Evolutionary conservation across 2,113 vertebrate genomes (phyloP).

Genomic region (zebrafish (Danio rerio)): GRCz12tu NC_133186.1:37401501-37402000

Average conservation of each 20-base stretch:
- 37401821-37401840: slow-evolving; percentile 61
- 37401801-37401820: slow-evolving; percentile 54
- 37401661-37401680: too few relatives aligned
- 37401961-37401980: not conserved
- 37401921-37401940: not conserved
- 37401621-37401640: too few relatives aligned
- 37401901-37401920: slow-evolving; percentile 52
- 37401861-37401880: slow-evolving; percentile 63
- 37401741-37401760: not conserved
- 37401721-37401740: too few relatives aligned
- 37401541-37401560: too few relatives aligned
- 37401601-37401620: too few relatives aligned
- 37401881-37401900: slow-evolving; percentile 64
- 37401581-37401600: too few relatives aligned
- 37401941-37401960: slow-evolving; percentile 32
- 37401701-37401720: too few relatives aligned
- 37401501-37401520: too few relatives aligned
- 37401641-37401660: too few relatives aligned
- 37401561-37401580: too few relatives aligned
- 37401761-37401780: slow-evolving; percentile 39
- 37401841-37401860: slow-evolving; percentile 68
- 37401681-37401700: too few relatives aligned
- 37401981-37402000: not conserved
- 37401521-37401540: too few relatives aligned
- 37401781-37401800: slow-evolving; percentile 43